Base-by-base conservation (phyloP, 2,888 invertebrate species). In the Baccha elongata region DNA sequence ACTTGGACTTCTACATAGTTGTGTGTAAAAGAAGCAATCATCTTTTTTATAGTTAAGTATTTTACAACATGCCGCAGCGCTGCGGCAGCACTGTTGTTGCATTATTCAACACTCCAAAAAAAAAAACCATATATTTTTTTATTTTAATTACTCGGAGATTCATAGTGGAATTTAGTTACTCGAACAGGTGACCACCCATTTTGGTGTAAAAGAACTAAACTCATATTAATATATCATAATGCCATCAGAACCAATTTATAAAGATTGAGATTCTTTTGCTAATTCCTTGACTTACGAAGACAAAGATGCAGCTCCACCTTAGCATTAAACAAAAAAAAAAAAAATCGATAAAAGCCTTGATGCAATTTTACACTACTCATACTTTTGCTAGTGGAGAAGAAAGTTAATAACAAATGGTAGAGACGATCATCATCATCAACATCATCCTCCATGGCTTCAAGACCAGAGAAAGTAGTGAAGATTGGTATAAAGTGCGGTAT, bases 381-480 rank as follows among this genome's bases (percentile, higher is more conserved):
- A 23, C 29, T 44, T 44, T 44, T 23, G 83, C 78, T 68, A 64
- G 67, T 83, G 83, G 76, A 78, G 68, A 83, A 76, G 83, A 83
- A 83, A 83, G 83, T 78, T 83, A 83, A 83, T 76, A 78, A 83
- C 76, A 83, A 83, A 83, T 83, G 76, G 83, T 32, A 44, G 64
- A 68, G 29, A 60, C 42, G 17, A 60, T 72, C 67, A 81, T 67
- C 69, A 81, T 72, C 72, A 83, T 62, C 71, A 67, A 37, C 74
- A 76, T 74, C 68, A 69, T 64, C 68, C 65, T 46, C 64, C 35
- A 55, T 64, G 72, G 83, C 72, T 83, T 21, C 35, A 50, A 83
- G 83, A 83, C 78, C 83, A 83, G 83, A 83, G 83, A 83, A 83
- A 83, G 83, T 83, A 83, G 72, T 76, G 76, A 83, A 72, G 76